Conservation (phyloP, 2,113 vertebrate genomes). For the Saccopteryx bilineata region DNA sequence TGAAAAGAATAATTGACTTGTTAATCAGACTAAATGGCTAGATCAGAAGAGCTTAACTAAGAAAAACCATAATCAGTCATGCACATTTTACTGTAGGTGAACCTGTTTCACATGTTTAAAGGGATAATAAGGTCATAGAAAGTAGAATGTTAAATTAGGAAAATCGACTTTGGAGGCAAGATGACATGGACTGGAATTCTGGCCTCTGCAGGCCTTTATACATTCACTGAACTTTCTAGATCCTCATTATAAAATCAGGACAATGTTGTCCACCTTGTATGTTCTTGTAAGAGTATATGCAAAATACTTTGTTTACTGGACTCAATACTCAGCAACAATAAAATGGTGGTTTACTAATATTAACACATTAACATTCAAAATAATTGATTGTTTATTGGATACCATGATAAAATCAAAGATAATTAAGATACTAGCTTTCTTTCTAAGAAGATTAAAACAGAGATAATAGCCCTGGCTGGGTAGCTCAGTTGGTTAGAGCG, state of each 20-base stretch:
- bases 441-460: constrained; percentile 28
- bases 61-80: not conserved
- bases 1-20: constrained; percentile 30
- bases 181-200: not conserved
- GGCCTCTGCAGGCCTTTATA: not conserved
- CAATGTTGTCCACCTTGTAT: not conserved
- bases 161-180: not conserved
- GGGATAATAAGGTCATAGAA: not conserved
- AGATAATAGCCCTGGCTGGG: not conserved
- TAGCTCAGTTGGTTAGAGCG: too few relatives aligned
- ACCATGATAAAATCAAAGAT: constrained; percentile 13
- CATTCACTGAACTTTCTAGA: not conserved
- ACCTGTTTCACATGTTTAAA: not conserved
- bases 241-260: not conserved
- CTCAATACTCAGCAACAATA: not conserved
- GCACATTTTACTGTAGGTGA: not conserved
- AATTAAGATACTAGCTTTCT: not conserved
- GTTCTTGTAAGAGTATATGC: not conserved
- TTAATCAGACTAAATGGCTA: not conserved
- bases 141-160: not conserved
- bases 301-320: not conserved
- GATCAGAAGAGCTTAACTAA: not conserved
- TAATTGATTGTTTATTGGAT: not conserved
- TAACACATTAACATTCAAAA: not conserved
- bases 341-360: not conserved